Evolutionary conservation across 2,113 vertebrate genomes (phyloP).

Genomic region (Cepphus grylle): DNA sequence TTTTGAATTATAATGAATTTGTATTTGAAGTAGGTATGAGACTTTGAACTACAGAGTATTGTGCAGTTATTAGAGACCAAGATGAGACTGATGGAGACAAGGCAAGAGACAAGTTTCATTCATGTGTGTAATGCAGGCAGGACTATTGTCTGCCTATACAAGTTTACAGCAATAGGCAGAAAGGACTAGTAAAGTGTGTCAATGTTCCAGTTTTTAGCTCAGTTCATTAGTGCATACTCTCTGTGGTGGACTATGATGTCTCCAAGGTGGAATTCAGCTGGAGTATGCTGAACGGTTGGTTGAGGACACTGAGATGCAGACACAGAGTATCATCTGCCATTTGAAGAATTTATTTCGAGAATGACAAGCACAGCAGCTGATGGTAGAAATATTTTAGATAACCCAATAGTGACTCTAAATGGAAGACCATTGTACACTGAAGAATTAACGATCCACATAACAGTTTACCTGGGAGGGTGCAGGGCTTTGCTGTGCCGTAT

Average conservation of each 20-base stretch:
- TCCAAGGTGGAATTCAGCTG: not conserved
- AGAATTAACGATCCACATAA: not conserved
- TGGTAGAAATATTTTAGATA: not conserved
- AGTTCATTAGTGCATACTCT: not conserved
- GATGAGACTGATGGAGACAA: not conserved
- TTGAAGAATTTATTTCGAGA: not conserved
- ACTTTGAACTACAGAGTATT: not conserved
- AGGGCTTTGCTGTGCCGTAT: not conserved
- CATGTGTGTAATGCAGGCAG: not conserved
- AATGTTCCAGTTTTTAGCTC: not conserved
- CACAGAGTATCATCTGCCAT: not conserved
- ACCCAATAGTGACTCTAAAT: not conserved
- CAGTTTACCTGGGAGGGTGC: not conserved
- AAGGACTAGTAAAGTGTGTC: not conserved
- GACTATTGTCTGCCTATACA: not conserved
- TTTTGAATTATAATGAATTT: not conserved
- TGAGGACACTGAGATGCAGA: not conserved
- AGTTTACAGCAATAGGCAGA: not conserved
- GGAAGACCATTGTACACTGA: not conserved
- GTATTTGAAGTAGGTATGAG: not conserved
- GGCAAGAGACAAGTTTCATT: not conserved
- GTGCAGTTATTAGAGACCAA: not conserved
- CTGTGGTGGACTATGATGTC: not conserved
- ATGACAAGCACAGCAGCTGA: not conserved
- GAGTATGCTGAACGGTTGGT: not conserved